Evolutionary conservation across 2,797 vertebrate genomes (phyloP), one percentile per base, ranked within the genome.

Genomic region (Brotula barbata): DNA sequence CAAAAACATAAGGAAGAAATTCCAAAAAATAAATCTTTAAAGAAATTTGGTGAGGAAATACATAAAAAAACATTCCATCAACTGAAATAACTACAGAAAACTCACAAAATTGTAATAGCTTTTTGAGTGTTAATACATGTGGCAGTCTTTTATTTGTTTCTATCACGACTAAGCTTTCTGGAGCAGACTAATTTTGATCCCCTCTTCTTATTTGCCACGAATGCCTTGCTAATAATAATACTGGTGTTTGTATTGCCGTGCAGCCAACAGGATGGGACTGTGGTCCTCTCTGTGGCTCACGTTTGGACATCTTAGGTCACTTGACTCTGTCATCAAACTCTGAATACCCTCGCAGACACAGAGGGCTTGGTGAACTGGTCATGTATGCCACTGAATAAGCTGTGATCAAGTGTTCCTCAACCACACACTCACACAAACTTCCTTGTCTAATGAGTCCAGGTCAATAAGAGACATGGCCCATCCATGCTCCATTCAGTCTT

Each of bases 361-460:
- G 34, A 70, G 50, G 60, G 55, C 57, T 57, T 58, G 62, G 58
- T 44, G 58, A 68, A 69, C 48, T 69, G 64, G 67, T 72, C 44
- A 44, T 68, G 57, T 43, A 54, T 56, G 65, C 64, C 63, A 64
- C 55, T 80, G 69, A 77, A 77, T 81, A 71, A 71, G 70, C 44
- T 60, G 63, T 71, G 71, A 84, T 75, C 79, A 77, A 83, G 72
- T 73, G 64, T 51, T 78, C 59, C 40, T 71, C 43, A 73, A 71
- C 62, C 72, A 61, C 70, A 60, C 42, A 45, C 50, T 48, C 57
- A 61, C 68, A 75, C 57, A 80, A 66, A 80, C 53, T 80, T 81
- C 58, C 73, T 64, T 52, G 78, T 76, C 50, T 73, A 82, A 77
- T 82, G 64, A 75, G 58, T 66, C 39, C 42, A 62, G 69, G 76